phyloP scores from a whole-genome alignment of 2,888 invertebrate genomes.

The Sphaeridia pumilis region DNA sequence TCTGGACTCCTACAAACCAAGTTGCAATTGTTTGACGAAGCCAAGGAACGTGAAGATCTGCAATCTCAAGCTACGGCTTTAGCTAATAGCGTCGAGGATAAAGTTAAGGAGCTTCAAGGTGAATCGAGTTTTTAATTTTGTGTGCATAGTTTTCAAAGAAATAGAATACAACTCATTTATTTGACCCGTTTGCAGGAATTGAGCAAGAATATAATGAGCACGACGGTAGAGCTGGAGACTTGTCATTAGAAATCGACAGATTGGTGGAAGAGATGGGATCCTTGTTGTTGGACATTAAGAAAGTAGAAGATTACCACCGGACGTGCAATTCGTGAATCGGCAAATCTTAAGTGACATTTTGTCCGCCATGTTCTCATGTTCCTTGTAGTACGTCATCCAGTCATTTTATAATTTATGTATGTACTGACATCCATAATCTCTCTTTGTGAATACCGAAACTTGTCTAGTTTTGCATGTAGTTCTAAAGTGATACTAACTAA shows the following conservation, averaged over 20 bases:
- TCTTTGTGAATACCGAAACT: too few relatives aligned
- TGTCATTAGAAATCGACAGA: constrained; percentile 50
- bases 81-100: constrained; percentile 63
- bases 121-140: not conserved
- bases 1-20: constrained; percentile 59
- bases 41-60: constrained; percentile 63
- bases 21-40: constrained; percentile 60
- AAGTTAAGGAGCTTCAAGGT: constrained; percentile 57
- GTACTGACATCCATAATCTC: too few relatives aligned
- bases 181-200: constrained; percentile 42
- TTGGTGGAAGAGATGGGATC: constrained; percentile 52
- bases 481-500: too few relatives aligned
- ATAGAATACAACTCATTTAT: not conserved
- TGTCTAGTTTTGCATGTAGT: too few relatives aligned
- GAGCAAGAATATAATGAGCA: constrained; percentile 56
- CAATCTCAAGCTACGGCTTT: constrained; percentile 68
- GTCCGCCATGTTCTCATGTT: too few relatives aligned
- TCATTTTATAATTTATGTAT: too few relatives aligned
- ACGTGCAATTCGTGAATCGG: constrained; percentile 42
- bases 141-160: not conserved
- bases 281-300: constrained; percentile 51
- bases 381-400: too few relatives aligned
- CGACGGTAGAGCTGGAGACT: constrained; percentile 48
- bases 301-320: constrained; percentile 51
- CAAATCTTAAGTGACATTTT: too few relatives aligned